phyloP scores from a whole-genome alignment of 1,140 invertebrate species.

The Odontomachus brunneus region DNA sequence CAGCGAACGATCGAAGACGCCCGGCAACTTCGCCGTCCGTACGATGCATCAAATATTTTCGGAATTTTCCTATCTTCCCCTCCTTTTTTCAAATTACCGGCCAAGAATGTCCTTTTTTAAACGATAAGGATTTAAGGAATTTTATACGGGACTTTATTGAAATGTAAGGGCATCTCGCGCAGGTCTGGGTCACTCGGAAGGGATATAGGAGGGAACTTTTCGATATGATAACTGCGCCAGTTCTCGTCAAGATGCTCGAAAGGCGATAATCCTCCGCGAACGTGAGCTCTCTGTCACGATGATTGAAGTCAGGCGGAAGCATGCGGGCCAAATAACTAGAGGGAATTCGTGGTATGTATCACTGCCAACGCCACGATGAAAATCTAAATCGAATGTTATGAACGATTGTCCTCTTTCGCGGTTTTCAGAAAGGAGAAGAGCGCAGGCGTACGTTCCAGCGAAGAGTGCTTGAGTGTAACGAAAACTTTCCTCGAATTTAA shows the following conservation, averaged over 20 bases:
- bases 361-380: conserved; percentile 17
- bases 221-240: conserved; percentile 26
- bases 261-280: conserved; percentile 14
- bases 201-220: conserved; percentile 26
- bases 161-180: not conserved
- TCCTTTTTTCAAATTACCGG: not conserved
- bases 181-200: not conserved
- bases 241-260: conserved; percentile 45
- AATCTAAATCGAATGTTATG: conserved; percentile 48
- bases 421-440: not conserved
- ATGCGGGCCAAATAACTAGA: conserved; percentile 26
- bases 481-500: not conserved
- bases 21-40: no score
- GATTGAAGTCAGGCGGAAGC: conserved; percentile 4
- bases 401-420: conserved; percentile 36
- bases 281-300: conserved; percentile 49
- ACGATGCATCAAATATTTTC: not conserved
- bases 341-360: not conserved
- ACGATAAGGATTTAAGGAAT: no score
- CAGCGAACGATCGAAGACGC: no score
- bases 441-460: not conserved
- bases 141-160: not conserved
- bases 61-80: conserved; percentile 3
- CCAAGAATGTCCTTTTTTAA: not conserved
- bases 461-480: conserved; percentile 2